Conservation (phyloP, 2,888 invertebrate genomes). For the Resseliella maxima region DNA sequence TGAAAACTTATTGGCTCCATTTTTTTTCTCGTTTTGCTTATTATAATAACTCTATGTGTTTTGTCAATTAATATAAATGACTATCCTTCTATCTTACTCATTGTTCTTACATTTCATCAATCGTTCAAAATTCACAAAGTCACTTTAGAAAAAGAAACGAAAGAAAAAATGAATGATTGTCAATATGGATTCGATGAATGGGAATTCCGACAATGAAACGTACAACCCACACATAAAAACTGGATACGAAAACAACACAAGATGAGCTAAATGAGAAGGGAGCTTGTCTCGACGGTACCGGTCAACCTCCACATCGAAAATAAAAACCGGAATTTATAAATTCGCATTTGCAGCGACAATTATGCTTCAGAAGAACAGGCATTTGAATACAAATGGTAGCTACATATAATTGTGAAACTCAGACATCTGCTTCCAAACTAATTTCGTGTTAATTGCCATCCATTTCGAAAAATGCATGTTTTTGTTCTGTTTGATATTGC, state of each 20-base stretch:
- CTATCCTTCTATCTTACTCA: background rate
- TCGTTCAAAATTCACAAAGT: too few relatives aligned
- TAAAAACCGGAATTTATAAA: conserved; percentile 4
- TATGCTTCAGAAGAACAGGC: conserved; percentile 23
- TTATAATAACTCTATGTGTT: conserved; percentile 31
- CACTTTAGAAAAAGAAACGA: too few relatives aligned
- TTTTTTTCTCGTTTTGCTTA: conserved; percentile 14
- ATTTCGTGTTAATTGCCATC: conserved; percentile 41
- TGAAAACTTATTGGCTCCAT: conserved; percentile 50
- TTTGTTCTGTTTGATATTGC: background rate
- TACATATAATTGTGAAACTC: background rate
- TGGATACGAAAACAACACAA: background rate
- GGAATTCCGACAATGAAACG: background rate
- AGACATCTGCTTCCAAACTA: conserved; percentile 31
- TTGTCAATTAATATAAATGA: background rate
- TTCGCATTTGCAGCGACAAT: background rate
- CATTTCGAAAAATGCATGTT: conserved; percentile 7
- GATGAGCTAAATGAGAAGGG: background rate
- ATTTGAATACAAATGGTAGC: conserved; percentile 41
- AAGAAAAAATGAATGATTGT: background rate
- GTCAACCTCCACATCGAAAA: background rate
- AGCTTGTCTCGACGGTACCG: background rate
- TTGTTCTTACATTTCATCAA: background rate
- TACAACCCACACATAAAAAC: conserved; percentile 10
- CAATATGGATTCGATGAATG: background rate